Evolutionary conservation across 2,113 vertebrate genomes (phyloP), one percentile per base, ranked within the genome.

Genomic region (Aix galericulata): DNA sequence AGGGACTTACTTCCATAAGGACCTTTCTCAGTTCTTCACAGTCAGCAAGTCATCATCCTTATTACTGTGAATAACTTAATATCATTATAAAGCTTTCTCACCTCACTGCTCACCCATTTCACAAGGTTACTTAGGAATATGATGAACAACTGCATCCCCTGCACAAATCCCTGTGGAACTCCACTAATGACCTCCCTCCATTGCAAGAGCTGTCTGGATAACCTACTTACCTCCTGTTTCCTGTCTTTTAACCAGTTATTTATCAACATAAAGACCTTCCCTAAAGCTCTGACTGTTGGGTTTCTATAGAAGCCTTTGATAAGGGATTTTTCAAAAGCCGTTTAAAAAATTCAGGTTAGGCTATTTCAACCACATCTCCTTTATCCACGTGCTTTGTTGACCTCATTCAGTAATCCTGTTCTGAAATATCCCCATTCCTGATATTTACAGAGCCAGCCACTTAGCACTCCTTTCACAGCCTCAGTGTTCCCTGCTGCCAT

Each of bases 161-260:
- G 73, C 86, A 78, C 82, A 90, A 91, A 93, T 95, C 94, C 91
- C 88, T 31, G 64, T 83, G 91, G 81, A 95, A 75, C 48, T 84
- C 73, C 1, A 5, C 73, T 96, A 92, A 95, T 95, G 94, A 94
- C 92, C 86, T 92, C 60, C 42, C 34, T 92, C 64, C 73, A 67
- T 27, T 88, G 73, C 80, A 86, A 71, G 77, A 86, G 76, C 80
- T 91, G 44, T 59, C 88, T 95, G 73, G 38, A 73, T 94, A 95
- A 95, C 94, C 82, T 88, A 83, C 80, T 90, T 96, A 93, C 72
- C 79, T 96, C 94, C 88, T 91, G 94, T 94, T 95, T 38, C n/a
- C 63, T 88, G 80, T 90, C 83, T 92, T 91, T 90, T 92, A 88
- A 91, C 88, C 83, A 63, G 83, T 93, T 94, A 94, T 96, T 95